Conservation (phyloP, 2,113 vertebrate genomes). For the Rhinoptilus africanus region DNA sequence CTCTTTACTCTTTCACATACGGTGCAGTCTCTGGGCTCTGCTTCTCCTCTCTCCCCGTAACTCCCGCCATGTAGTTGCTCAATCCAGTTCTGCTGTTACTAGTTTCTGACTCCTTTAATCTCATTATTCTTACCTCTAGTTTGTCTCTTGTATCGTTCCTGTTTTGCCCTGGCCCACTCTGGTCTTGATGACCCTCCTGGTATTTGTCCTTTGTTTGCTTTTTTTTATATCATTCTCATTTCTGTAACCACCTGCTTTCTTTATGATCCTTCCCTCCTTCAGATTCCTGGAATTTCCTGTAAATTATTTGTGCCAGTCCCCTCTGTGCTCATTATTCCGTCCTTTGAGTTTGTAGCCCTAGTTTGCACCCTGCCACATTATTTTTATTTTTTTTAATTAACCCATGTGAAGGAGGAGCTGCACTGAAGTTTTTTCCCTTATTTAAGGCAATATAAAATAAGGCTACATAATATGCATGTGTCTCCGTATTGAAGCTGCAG, state of each 20-base stretch:
- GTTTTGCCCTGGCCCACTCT: not conserved
- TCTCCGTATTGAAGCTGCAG: not conserved
- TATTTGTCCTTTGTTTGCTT: not conserved
- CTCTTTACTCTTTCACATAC: too few species aligned
- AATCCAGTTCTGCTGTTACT: not conserved
- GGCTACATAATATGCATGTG: fast-evolving
- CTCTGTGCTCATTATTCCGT: not conserved
- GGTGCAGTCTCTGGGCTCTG: not conserved
- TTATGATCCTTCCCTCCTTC: not conserved
- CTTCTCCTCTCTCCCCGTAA: not conserved
- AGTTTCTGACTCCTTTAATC: not conserved
- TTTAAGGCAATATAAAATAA: fast-evolving
- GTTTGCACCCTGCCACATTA: fast-evolving
- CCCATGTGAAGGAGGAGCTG: not conserved
- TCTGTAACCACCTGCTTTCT: not conserved
- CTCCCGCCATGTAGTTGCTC: not conserved
- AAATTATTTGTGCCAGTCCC: too few species aligned
- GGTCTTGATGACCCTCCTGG: not conserved
- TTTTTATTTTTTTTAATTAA: not conserved
- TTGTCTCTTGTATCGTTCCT: not conserved
- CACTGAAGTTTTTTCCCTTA: not conserved
- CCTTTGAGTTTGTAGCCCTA: not conserved
- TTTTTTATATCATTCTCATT: not conserved
- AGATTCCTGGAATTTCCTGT: slow-evolving; percentile 1
- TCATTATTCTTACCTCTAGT: not conserved